Base-by-base conservation (phyloP, 2,888 invertebrate genomes). In the Disparrhopalites patrizii region DNA sequence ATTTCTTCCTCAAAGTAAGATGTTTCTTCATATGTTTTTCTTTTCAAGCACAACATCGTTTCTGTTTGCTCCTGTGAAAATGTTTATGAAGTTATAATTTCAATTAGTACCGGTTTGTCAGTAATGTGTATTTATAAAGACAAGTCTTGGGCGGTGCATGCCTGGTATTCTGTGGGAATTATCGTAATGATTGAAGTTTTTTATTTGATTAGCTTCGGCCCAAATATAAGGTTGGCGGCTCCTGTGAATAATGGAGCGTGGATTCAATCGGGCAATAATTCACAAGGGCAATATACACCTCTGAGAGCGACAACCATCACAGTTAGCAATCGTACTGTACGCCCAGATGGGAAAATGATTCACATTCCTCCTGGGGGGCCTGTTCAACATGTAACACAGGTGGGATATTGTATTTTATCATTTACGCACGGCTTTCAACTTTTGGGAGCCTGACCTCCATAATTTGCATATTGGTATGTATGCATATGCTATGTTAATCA, bases 241-340 rank as follows among this genome's bases (percentile, higher is more conserved):
- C 67, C 70, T 1, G 70, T 72, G 7, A 75, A 70, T 52, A 75
- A 75, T 70, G 75, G 75, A 15, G 67, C 73, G 2, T 75, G 75
- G 75, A 65, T 75, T 56, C 72, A 72, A 54, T 57, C 70, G 13
- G 57, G 66, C 15, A 67, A 65, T 43, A 66, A 55, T 56, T 52
- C 67, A 20, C 68, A 60, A 54, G 63, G 56, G 23, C 60, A 68
- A 13, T 61, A 47, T 54, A 47, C 67, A 15, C 69, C 71, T 2
- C 40, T 73, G n/a, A 60, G 75, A 51, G 68, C 70, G 25, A 70
- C 73, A n/a, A 71, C 71, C 5, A 69, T 71, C 25, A 71, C 73
- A 5, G 69, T 69, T 27, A 56, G 56, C 20, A 69, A 63, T 33
- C 67, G 75, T 56, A 25, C 70, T 20, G 69, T 75, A 27, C 60